Percentiles rank a stretch among this genome's conserved stretches.
Evolutionary conservation across 2,888 invertebrate genomes (phyloP).

Genomic region (Tinea pellionella): DNA sequence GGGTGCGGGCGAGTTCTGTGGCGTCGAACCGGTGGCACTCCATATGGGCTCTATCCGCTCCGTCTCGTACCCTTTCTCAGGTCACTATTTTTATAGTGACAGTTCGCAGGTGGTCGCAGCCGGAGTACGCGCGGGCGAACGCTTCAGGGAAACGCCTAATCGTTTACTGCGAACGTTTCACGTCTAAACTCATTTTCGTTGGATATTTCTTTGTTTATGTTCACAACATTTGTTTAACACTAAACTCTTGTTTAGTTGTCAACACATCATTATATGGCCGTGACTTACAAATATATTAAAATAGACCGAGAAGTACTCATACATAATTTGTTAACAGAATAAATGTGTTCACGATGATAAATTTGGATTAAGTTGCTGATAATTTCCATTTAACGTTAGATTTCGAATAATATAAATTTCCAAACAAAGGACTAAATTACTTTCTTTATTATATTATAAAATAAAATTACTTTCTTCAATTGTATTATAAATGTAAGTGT

Average conservation of each 20-base stretch:
- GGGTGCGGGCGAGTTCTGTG: not conserved
- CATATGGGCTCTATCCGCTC: slow-evolving; percentile 49
- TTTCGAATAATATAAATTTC: too few relatives aligned
- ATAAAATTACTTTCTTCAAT: too few relatives aligned
- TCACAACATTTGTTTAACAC: not conserved
- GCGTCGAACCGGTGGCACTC: slow-evolving; percentile 23
- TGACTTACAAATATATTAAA: not conserved
- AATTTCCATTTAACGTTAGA: not conserved
- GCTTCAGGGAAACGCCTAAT: slow-evolving; percentile 12
- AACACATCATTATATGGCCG: slow-evolving; percentile 1
- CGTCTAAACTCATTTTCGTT: slow-evolving; percentile 7
- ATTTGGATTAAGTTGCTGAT: not conserved
- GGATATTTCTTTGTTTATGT: slow-evolving; percentile 3
- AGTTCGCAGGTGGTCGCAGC: slow-evolving; percentile 52
- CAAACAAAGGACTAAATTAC: too few relatives aligned
- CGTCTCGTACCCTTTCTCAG: slow-evolving; percentile 57
- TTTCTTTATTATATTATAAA: too few relatives aligned
- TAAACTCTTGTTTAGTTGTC: not conserved
- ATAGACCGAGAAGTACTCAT: not conserved
- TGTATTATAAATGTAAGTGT: too few relatives aligned
- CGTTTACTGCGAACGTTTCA: slow-evolving; percentile 9
- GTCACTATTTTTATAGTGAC: slow-evolving; percentile 67
- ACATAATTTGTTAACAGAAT: not conserved
- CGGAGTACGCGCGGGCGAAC: not conserved
- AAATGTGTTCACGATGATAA: not conserved